A percentile compares a stretch with the other conserved stretches of the same genome.
Conservation (phyloP, 2,113 vertebrate species). For the Rhinopomastus cyanomelas region DNA sequence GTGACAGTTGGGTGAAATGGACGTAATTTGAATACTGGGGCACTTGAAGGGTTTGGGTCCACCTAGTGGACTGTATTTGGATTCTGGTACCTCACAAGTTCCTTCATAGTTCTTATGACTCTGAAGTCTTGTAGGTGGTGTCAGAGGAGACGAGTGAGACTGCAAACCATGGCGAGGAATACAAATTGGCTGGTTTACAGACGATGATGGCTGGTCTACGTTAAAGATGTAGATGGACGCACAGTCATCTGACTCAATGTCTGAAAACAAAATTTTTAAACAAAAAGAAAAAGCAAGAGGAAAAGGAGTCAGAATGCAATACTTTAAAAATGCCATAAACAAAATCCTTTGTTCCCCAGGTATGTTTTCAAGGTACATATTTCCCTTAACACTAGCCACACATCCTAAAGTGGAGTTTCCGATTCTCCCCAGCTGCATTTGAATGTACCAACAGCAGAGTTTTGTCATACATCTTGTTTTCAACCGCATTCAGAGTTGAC, state of each 20-base stretch:
- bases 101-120: constrained; percentile 83
- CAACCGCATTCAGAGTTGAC: neutral
- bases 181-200: constrained; percentile 87
- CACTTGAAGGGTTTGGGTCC: constrained; percentile 95
- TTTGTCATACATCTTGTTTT: neutral
- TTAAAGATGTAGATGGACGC: constrained; percentile 95
- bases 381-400: neutral
- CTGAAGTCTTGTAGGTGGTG: constrained; percentile 82
- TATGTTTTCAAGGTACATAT: neutral
- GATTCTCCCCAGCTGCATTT: neutral
- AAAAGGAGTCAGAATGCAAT: neutral
- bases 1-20: constrained; percentile 97
- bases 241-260: constrained; percentile 94
- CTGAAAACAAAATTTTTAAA: constrained; percentile 64
- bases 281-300: neutral
- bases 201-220: constrained; percentile 87
- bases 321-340: neutral
- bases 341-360: neutral
- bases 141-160: constrained; percentile 84
- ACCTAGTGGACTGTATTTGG: constrained; percentile 85
- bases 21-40: constrained; percentile 98
- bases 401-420: neutral
- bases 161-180: constrained; percentile 89
- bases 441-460: neutral
- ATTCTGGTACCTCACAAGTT: constrained; percentile 80